These are phyloP conservation scores for Danaus melanippus DNA, from an alignment of 1,140 invertebrate species.

Conservation along the genomic window DNA sequence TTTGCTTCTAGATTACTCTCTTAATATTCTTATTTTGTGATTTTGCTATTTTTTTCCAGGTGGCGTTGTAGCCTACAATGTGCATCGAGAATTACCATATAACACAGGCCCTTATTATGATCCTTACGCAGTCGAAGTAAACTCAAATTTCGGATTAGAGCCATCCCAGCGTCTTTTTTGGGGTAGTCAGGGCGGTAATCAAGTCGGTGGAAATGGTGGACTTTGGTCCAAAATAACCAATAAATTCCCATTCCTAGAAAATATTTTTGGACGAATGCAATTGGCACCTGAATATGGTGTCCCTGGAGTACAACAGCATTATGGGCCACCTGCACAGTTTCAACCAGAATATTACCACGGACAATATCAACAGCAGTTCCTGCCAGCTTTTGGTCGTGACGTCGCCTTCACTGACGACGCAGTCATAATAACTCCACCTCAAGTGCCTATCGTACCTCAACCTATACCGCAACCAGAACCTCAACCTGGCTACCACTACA, in stretches of 20 bases:
- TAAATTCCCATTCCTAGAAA: conserved; percentile 56
- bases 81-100: conserved; percentile 44
- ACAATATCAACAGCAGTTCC: conserved; percentile 25
- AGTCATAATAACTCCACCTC: conserved; percentile 56
- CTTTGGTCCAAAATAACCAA: conserved; percentile 55
- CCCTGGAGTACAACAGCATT: conserved; percentile 26
- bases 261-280: conserved; percentile 59
- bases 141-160: conserved; percentile 34
- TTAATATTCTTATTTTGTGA: conserved; percentile 3
- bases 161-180: conserved; percentile 56
- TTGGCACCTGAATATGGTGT: conserved; percentile 39
- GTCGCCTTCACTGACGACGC: conserved; percentile 59
- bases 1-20: too few species aligned
- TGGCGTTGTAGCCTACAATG: conserved; percentile 41
- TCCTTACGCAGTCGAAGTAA: conserved; percentile 35
- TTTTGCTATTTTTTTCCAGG: conserved; percentile 42
- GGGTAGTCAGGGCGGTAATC: conserved; percentile 51
- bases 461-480: conserved; percentile 20
- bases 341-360: conserved; percentile 30
- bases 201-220: conserved; percentile 58
- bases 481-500: conserved; percentile 53
- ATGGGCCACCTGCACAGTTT: conserved; percentile 17
- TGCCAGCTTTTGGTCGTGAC: conserved; percentile 40
- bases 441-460: conserved; percentile 35
- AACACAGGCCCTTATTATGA: conserved; percentile 39